Base-by-base conservation (phyloP, 1,140 invertebrate genomes). In the Zaprionus gabonicus region DNA sequence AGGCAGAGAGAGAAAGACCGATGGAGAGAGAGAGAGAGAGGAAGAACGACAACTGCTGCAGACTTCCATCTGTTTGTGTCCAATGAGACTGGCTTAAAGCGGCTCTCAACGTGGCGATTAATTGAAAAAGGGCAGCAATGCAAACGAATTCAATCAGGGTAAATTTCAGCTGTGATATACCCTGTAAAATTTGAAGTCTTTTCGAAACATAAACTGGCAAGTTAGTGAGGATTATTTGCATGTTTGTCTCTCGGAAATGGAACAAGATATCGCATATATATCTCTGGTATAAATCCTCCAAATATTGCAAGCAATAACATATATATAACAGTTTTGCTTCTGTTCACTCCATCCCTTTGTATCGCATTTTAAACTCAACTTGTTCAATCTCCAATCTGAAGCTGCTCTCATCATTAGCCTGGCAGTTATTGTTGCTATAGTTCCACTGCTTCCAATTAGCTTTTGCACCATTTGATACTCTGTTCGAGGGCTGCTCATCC, bases 11-110 rank as follows among this genome's bases (percentile, higher is more conserved):
- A 41, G 17, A 34, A 27, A 23, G 23, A 23, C 23, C 23, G 3
- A 20, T 20, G 20, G 20, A 20, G 20, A 17, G 41, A 17, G n/a
- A 44, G 17, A 49, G 53, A 74, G 34, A 71, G 62, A 64, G 79
- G 60, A 78, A 85, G 53, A 34, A 46, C 62, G 56, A 20, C 70
- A 70, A 64, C 58, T 15, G 41, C 38, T 46, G 28, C 3, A 27
- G 17, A 17, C 6, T 27, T 60, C 25, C 49, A 58, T 49, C 36
- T 58, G 63, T 27, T 31, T 44, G 23, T 53, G 46, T 15, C 12
- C 56, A 44, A 68, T 68, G 71, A 68, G 64, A 68, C 56, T 55
- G 3, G 41, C 34, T 67, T 44, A 67, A 72, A 23, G 27, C 17
- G 28, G 17, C 41, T 10, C 41, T 58, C 9, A 34, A 17, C 17